Base-by-base conservation (phyloP, 2,888 invertebrate genomes). In the Dryococelus australis region DNA sequence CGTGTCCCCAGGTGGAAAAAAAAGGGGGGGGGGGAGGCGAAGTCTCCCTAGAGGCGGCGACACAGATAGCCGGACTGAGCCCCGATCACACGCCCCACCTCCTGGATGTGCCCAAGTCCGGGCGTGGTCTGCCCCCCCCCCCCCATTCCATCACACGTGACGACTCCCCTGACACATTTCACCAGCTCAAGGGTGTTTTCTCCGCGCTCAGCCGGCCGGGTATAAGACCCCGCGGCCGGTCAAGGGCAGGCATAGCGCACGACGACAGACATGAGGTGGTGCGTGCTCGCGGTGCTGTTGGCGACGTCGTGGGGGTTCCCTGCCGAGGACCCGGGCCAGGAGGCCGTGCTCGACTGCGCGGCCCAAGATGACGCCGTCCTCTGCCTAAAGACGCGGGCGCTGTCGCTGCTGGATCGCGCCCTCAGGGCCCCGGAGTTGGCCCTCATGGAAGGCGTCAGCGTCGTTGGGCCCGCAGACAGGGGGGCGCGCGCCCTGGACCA, bases 371-470 rank as follows among this genome's bases (percentile, higher is more conserved):
- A 95, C 90, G 94, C 96, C 92, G 93, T 94, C 89, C 91, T 95
- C 90, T 96, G 96, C 93, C 93, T 96, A 91, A 96, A 96, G 95
- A 96, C 96, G 93, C 94, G 96, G 90, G 94, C 96, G 88, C 93
- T 96, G 87, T 94, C 94, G 90, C 96, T 95, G 91, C 95, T 96
- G 78, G 96, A 96, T 90, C 92, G 92, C n/a, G 93, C 94, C 43
- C 93, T 94, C 27, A 89, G 91, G 83, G 88, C 93, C 93, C 87
- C 92, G 94, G 91, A 94, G 53, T 93, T 96, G 88, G 94, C 94
- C 87, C 92, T 96, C 79, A 94, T 94, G 43, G 95, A 95, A 89
- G 96, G 96, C 65, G 93, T 96, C 86, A 92, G 92, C 89, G 92
- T 93, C 89, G 93, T 93, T 51, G 93, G 94, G 90, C 94, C 93